Percentiles rank a stretch among this genome's conserved stretches.
phyloP scores from a whole-genome alignment of 2,113 vertebrate genomes.

The Periophthalmus modestus region DNA sequence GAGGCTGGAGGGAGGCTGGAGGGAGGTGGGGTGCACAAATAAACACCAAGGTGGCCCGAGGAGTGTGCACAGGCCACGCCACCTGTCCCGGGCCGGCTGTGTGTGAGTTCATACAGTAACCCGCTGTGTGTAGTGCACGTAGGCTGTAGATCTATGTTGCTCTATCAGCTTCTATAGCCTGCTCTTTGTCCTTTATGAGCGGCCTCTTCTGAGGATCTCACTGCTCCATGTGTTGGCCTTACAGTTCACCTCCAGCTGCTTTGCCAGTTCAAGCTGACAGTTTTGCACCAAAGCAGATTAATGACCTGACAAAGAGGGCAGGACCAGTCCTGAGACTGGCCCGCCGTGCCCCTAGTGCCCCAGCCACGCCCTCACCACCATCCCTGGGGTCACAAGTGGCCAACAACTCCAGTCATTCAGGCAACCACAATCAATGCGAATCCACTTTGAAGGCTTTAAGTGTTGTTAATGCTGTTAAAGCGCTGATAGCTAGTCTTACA shows the following conservation, averaged over 20 bases:
- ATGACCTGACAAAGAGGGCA: slow-evolving; percentile 61
- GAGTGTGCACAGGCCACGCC: slow-evolving; percentile 54
- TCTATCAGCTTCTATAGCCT: slow-evolving; percentile 24
- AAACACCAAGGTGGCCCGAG: slow-evolving; percentile 76
- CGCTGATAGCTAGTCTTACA: slow-evolving; percentile 46
- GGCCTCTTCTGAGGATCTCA: slow-evolving; percentile 34
- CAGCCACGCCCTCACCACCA: slow-evolving; percentile 29
- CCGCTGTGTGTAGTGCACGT: neutral
- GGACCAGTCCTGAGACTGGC: slow-evolving; percentile 29
- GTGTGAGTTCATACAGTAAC: slow-evolving; percentile 15
- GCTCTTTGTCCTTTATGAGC: slow-evolving; percentile 34
- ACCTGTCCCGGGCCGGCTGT: slow-evolving; percentile 55
- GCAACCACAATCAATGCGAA: slow-evolving; percentile 61
- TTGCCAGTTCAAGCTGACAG: slow-evolving; percentile 49
- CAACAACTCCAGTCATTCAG: slow-evolving; percentile 63
- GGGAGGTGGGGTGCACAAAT: slow-evolving; percentile 67
- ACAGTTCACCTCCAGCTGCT: slow-evolving; percentile 70
- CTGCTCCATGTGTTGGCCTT: slow-evolving; percentile 47
- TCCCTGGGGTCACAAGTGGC: slow-evolving; percentile 48
- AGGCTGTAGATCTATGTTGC: slow-evolving; percentile 21
- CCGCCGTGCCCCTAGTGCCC: slow-evolving; percentile 37
- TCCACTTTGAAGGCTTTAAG: slow-evolving; percentile 58
- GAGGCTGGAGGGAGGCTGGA: slow-evolving; percentile 34
- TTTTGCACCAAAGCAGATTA: slow-evolving; percentile 57
- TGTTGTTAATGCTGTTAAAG: slow-evolving; percentile 59